Evolutionary conservation across 2,888 invertebrate genomes (phyloP), one percentile per base, ranked within the genome.

Genomic region (Leptinotarsa rubiginosa): DNA sequence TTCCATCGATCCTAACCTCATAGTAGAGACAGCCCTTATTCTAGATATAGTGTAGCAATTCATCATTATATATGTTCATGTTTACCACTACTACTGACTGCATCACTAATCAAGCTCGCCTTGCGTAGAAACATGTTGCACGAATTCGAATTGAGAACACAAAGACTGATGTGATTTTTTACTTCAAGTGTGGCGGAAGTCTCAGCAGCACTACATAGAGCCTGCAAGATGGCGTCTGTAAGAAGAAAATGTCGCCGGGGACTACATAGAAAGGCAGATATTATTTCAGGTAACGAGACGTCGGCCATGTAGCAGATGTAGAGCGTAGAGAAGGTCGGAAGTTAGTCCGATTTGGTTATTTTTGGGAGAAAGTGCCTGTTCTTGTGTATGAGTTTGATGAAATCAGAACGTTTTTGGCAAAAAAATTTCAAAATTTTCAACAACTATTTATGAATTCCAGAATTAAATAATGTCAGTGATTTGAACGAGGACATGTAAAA

Each of bases 101-200:
- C 85, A 85, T 84, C 85, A 86, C 85, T 85, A 86, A 86, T 85
- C 83, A 73, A 77, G 76, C 76, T 72, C 83, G 83, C 83, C 83
- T 84, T 85, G 82, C 79, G 84, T 84, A 83, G 83, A 86, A 76
- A 76, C 49, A 84, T 84, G 82, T 85, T 86, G 85, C 85, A 86
- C 85, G 85, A 78, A 81, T 78, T 77, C 75, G 79, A 76, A 77
- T 68, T 70, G 71, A 72, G 73, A 78, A 72, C 80, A 41, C 41
- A 79, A 81, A 82, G 81, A 84, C 84, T 85, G 82, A 85, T 85
- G 82, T 83, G 83, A 84, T 83, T 85, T 84, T 85, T 85, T 85
- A 82, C 82, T 86, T 86, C 81, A 86, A 86, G 86, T 86, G 84
- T 83, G 82, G 82, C 81, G 68, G 75, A 82, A 75, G 83, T 82